Evolutionary conservation across 30 jellyfish, hydroid and myxozoan species (phyloP).

Genomic region (Hydra vulgaris): DNA sequence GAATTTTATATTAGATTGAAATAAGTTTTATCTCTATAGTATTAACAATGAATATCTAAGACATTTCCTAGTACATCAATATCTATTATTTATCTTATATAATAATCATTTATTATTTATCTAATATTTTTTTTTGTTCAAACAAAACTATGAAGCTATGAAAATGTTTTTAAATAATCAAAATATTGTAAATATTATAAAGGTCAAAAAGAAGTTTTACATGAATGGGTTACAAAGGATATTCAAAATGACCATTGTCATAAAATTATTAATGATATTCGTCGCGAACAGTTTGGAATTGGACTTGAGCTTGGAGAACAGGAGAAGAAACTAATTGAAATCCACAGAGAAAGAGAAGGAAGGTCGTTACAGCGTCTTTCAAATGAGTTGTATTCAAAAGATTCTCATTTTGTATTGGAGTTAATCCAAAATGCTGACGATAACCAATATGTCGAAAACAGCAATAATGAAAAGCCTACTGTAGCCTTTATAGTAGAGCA

Average conservation of each 20-base stretch:
- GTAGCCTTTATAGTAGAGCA: conserved; percentile 60
- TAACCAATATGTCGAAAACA: conserved; percentile 35
- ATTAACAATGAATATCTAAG: no score
- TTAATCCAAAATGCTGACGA: conserved; percentile 89
- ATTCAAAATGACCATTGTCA: conserved; percentile 10
- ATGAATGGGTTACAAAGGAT: neutral
- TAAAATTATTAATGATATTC: conserved; percentile 41
- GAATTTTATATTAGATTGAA: no score
- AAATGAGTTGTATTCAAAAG: conserved; percentile 70
- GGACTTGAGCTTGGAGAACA: conserved; percentile 54
- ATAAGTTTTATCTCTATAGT: no score
- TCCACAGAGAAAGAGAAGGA: conserved; percentile 56
- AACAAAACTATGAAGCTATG: no score
- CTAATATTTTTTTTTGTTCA: no score
- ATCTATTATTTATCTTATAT: no score
- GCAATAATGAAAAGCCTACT: conserved; percentile 54
- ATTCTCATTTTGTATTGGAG: conserved; percentile 84
- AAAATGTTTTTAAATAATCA: no score
- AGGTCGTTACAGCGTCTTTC: conserved; percentile 64
- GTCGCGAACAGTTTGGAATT: conserved; percentile 56
- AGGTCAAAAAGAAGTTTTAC: neutral
- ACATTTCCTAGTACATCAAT: no score
- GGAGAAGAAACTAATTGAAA: conserved; percentile 25
- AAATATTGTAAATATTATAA: no score
- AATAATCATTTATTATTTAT: no score